Conservation (phyloP, 2,797 vertebrate genomes). For the Phoeniculus purpureus region DNA sequence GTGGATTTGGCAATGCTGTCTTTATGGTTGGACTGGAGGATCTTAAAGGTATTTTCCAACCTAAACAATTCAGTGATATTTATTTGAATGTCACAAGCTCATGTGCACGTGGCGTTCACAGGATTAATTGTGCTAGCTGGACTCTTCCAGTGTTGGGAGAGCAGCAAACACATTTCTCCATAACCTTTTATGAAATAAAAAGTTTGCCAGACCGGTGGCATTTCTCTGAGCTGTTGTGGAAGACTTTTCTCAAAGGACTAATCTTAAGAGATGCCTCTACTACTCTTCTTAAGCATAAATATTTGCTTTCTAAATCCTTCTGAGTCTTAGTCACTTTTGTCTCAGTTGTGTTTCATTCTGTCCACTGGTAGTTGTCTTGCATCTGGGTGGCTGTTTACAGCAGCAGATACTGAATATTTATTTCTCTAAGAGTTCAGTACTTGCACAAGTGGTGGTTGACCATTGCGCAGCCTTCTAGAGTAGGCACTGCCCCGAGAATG, state of each 20-base stretch:
- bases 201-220: not conserved
- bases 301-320: not conserved
- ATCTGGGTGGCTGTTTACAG: not conserved
- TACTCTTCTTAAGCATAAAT: not conserved
- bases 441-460: not conserved
- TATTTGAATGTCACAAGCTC: rapidly evolving
- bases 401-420: not conserved
- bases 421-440: not conserved
- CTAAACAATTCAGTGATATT: too few species aligned
- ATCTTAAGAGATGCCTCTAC: not conserved
- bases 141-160: not conserved
- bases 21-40: not conserved
- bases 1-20: not conserved
- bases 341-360: not conserved
- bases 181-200: not conserved
- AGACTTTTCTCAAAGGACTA: not conserved
- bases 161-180: not conserved
- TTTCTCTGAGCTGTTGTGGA: not conserved
- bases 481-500: not conserved
- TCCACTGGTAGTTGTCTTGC: not conserved
- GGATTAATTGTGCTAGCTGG: not conserved
- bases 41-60: not conserved
- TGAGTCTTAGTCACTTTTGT: not conserved
- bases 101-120: not conserved
- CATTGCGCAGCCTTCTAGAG: not conserved